These are phyloP conservation scores for Meteorus sp. DNA, from an alignment of 1,140 invertebrate genomes.

Conservation along the genomic window DNA sequence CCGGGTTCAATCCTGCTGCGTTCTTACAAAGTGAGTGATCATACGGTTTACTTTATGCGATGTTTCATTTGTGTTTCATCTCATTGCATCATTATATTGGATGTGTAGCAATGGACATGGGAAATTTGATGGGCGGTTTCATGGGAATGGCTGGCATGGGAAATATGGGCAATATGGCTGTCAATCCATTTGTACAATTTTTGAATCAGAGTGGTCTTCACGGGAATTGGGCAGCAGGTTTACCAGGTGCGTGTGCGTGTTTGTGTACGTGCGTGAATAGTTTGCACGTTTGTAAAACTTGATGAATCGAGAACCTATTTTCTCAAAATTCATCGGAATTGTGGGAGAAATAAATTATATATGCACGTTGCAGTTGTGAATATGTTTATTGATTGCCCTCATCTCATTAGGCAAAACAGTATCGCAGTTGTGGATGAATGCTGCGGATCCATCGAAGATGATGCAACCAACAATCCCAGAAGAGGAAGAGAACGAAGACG, in stretches of 20 bases:
- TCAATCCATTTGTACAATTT: constrained; percentile 55
- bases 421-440: constrained; percentile 63
- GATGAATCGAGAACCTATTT: no score
- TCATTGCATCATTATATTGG: no score
- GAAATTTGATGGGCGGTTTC: constrained; percentile 51
- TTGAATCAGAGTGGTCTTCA: constrained; percentile 54
- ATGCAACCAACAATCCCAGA: constrained; percentile 58
- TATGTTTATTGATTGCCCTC: no score
- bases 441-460: constrained; percentile 54
- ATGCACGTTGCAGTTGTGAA: constrained; percentile 3
- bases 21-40: constrained; percentile 74
- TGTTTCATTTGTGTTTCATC: background rate
- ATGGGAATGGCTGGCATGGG: constrained; percentile 55
- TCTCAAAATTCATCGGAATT: no score
- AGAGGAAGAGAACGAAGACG: constrained; percentile 90
- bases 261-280: no score
- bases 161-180: constrained; percentile 53
- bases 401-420: constrained; percentile 58
- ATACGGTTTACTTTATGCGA: background rate
- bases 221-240: constrained; percentile 47
- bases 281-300: no score
- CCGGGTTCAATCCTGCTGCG: constrained; percentile 68
- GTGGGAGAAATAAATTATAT: no score
- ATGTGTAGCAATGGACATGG: constrained; percentile 49
- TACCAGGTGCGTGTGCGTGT: constrained; percentile 40